phyloP scores from a whole-genome alignment of 2,888 invertebrate genomes.

The Camponotus fellah region DNA sequence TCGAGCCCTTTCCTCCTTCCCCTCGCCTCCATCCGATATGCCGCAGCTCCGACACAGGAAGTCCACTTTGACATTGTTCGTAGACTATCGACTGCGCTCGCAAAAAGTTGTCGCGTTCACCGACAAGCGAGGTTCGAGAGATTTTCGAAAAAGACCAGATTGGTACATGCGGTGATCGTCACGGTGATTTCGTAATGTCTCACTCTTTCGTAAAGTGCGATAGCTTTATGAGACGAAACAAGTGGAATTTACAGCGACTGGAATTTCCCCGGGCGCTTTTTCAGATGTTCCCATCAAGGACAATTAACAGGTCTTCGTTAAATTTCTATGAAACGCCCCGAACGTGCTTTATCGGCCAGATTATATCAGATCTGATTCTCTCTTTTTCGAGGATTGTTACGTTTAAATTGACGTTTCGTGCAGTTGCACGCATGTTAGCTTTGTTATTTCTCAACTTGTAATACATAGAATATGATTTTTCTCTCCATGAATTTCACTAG shows the following conservation, averaged over 20 bases:
- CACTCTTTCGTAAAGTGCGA: slow-evolving; percentile 11
- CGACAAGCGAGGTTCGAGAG: not conserved
- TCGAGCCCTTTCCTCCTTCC: slow-evolving; percentile 20
- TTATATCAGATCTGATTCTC: not conserved
- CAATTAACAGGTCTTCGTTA: slow-evolving; percentile 22
- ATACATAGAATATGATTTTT: not conserved
- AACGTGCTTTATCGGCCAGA: not conserved
- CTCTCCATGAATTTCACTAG: not conserved
- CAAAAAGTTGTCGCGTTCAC: slow-evolving; percentile 30
- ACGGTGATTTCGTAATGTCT: slow-evolving; percentile 18
- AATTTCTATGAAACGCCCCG: not conserved
- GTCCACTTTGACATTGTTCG: slow-evolving; percentile 56
- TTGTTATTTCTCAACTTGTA: not conserved
- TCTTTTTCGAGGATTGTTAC: slow-evolving; percentile 11
- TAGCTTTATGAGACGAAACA: slow-evolving; percentile 33
- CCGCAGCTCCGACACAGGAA: slow-evolving; percentile 39
- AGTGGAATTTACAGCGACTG: slow-evolving; percentile 1
- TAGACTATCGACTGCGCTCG: slow-evolving; percentile 43
- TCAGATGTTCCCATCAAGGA: slow-evolving; percentile 11
- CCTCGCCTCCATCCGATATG: slow-evolving; percentile 8
- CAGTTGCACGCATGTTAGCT: not conserved
- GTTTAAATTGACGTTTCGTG: not conserved
- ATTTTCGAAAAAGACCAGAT: slow-evolving; percentile 34
- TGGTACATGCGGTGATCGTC: not conserved
- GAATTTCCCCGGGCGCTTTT: not conserved